These are phyloP conservation scores for Sanderia malayensis DNA, from an alignment of 30 jellyfish, hydroid and myxozoan species.

Conservation along the genomic window DNA sequence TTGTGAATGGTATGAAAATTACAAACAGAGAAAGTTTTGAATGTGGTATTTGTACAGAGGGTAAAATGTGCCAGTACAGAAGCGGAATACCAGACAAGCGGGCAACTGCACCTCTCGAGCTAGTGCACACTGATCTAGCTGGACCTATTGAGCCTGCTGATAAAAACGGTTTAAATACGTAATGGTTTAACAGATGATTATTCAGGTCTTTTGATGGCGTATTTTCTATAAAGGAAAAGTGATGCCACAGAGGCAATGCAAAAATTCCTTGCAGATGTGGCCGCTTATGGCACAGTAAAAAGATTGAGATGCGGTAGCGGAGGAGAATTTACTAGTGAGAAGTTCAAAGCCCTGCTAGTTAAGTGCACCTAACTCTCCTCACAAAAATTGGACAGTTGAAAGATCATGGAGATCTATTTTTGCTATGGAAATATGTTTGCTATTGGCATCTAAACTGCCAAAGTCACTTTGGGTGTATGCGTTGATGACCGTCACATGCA, in stretches of 20 bases:
- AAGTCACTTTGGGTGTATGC: conserved; percentile 82
- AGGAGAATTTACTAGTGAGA: conserved; percentile 24
- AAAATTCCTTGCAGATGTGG: conserved; percentile 57
- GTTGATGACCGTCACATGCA: conserved; percentile 50
- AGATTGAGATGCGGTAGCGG: conserved; percentile 43
- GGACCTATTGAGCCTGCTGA: conserved; percentile 59
- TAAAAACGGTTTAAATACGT: too few species aligned
- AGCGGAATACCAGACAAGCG: conserved; percentile 41
- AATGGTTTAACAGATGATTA: conserved; percentile 36
- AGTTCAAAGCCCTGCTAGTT: conserved; percentile 30
- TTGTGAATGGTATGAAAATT: conserved; percentile 64
- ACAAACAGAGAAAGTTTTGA: conserved; percentile 17
- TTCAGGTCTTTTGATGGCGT: conserved; percentile 11
- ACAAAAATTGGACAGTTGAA: conserved; percentile 59
- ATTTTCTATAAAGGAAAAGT: conserved; percentile 20
- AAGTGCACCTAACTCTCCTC: conserved; percentile 59
- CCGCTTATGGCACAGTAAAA: conserved; percentile 57
- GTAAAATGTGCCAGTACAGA: conserved; percentile 24
- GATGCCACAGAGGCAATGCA: conserved; percentile 36
- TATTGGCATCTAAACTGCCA: conserved; percentile 63
- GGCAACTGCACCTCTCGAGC: conserved; percentile 54
- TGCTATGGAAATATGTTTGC: conserved; percentile 49
- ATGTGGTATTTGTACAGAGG: conserved; percentile 38
- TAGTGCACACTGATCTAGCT: conserved; percentile 58
- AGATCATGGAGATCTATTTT: conserved; percentile 40